phyloP scores from a whole-genome alignment of 2,888 invertebrate genomes.

The Perithous albicinctus region DNA sequence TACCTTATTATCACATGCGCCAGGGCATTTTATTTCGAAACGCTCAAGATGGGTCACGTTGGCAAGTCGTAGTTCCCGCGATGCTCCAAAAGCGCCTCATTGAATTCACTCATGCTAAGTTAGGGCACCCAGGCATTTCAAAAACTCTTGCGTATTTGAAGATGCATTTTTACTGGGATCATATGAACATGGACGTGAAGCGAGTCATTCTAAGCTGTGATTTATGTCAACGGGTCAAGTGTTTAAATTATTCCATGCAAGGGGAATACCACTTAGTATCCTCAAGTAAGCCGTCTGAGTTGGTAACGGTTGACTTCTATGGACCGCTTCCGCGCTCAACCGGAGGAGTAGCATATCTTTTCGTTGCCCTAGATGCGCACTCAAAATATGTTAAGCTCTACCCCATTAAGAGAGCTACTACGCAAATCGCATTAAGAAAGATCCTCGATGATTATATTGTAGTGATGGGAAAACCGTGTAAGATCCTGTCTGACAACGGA shows the following conservation, averaged over 20 bases:
- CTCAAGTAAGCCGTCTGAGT: constrained; percentile 29
- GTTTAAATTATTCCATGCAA: too few relatives aligned
- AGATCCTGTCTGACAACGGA: too few relatives aligned
- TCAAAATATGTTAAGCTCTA: constrained; percentile 41
- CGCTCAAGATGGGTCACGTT: too few relatives aligned
- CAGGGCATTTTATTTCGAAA: too few relatives aligned
- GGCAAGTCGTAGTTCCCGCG: too few relatives aligned
- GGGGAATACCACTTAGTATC: constrained; percentile 35
- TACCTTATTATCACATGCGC: too few relatives aligned
- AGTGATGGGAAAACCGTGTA: not conserved
- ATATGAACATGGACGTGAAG: constrained; percentile 26
- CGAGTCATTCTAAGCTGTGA: constrained; percentile 26
- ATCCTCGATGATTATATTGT: constrained; percentile 19
- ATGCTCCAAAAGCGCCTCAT: not conserved
- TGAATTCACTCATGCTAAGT: constrained; percentile 27
- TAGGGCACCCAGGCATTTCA: too few relatives aligned
- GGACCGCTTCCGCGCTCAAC: constrained; percentile 34
- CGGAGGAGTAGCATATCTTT: constrained; percentile 42
- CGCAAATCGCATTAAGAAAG: constrained; percentile 2
- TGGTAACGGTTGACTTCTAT: constrained; percentile 48
- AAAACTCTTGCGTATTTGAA: too few relatives aligned
- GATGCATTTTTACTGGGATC: too few relatives aligned
- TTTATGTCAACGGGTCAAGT: too few relatives aligned
- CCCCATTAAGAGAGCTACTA: too few relatives aligned
- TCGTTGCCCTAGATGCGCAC: constrained; percentile 40